Evolutionary conservation across 92 coral and sea anemone species (phyloP), one percentile per base, ranked within the genome.

Genomic region (Meandrina meandrites): DNA sequence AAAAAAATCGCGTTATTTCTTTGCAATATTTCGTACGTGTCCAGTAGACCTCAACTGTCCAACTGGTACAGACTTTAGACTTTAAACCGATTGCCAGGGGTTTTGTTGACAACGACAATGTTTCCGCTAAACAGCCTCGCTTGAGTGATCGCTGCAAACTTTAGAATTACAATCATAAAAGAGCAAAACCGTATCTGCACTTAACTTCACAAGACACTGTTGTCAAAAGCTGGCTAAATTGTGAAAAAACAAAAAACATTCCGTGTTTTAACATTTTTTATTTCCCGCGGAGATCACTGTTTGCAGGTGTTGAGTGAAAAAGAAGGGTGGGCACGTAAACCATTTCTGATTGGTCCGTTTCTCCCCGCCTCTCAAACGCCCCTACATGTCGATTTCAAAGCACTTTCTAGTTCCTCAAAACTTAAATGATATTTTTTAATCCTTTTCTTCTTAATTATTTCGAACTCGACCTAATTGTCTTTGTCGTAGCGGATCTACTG

Each of bases 291-390:
- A 53, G 68, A 11, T 13, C 51, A 14, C 73, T 31, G n/a, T 27
- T 2, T 24, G 17, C 69, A 79, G 82, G 83, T 58, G 72, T 57
- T 58, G 71, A 66, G n/a, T 48, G 80, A 28, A 48, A 28, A 48
- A 27, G 21, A 76, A 45, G 31, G 13, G 5, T 70, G 42, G 12
- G 30, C 30, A 70, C 21, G 10, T 19, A 35, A 47, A 15, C 32
- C 19, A 15, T 13, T 31, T 83, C n/a, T 56, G 24, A 83, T 83
- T 83, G 79, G 87, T n/a, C 73, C 68, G 3, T 56, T 22, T 13
- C 48, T 58, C 37, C 76, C 66, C 79, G 48, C 87, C 87, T 74
- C 87, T 71, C 5, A 12, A 72, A 83, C 87, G 87, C 87, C 86
- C 87, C 79, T 54, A 2, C 21, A 12, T 5, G 15, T 35, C 0